Evolutionary conservation across 2,797 vertebrate genomes (phyloP).

Genomic region (Vipera ursinii): DNA sequence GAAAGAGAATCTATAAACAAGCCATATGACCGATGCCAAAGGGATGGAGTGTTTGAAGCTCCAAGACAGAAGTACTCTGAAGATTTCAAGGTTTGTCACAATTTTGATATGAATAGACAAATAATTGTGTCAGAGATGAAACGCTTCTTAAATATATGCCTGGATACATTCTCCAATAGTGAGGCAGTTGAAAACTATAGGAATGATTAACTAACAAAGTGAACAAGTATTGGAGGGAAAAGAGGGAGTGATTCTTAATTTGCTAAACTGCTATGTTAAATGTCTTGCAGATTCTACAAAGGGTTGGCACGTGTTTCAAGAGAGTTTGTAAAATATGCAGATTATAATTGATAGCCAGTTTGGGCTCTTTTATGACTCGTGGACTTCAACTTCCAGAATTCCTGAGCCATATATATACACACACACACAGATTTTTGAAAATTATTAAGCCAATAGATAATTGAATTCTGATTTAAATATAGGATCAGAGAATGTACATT

Average conservation of each 20-base stretch:
- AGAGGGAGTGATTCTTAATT: neutral
- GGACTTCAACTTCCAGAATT: too few species aligned
- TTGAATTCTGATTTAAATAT: neutral
- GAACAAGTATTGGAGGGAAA: neutral
- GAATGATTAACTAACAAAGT: neutral
- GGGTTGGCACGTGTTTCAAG: neutral
- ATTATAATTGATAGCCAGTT: neutral
- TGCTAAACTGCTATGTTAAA: neutral
- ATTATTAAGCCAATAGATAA: neutral
- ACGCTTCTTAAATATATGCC: neutral
- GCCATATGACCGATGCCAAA: slow-evolving; percentile 14
- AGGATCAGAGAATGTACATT: neutral
- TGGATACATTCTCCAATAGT: neutral
- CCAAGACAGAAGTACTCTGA: slow-evolving; percentile 12
- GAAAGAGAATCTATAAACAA: slow-evolving; percentile 3
- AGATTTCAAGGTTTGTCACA: neutral
- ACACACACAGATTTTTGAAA: neutral
- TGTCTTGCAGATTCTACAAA: neutral
- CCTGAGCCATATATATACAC: too few species aligned
- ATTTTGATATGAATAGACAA: neutral
- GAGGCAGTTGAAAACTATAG: neutral
- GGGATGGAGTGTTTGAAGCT: slow-evolving; percentile 28
- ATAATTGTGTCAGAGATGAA: neutral
- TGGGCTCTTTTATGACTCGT: neutral
- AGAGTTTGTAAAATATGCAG: neutral